Conservation (phyloP, 1,140 invertebrate genomes). For the Drosophila neocordata region DNA sequence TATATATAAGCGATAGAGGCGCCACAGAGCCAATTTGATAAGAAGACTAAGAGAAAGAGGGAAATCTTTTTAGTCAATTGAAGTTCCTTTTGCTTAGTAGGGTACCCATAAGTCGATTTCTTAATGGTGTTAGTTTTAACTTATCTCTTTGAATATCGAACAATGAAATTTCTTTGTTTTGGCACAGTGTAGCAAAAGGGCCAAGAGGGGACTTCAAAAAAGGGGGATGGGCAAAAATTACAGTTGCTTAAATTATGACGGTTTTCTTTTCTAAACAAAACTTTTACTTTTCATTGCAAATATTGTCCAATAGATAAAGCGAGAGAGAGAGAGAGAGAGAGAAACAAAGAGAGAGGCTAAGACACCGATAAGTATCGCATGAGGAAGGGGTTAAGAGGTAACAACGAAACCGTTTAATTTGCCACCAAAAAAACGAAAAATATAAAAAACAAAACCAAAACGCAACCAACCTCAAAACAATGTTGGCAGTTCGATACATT, state of each 20-base stretch:
- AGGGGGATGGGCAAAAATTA: not conserved
- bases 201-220: not conserved
- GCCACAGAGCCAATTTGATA: too few species aligned
- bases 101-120: not conserved
- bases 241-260: constrained; percentile 2
- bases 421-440: constrained; percentile 9
- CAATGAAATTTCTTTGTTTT: constrained; percentile 11
- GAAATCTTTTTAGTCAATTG: too few species aligned
- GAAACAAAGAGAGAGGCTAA: not conserved
- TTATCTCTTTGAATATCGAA: constrained; percentile 13
- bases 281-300: constrained; percentile 16
- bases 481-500: constrained; percentile 14
- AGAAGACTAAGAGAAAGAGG: too few species aligned
- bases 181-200: not conserved
- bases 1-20: too few species aligned
- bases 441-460: not conserved
- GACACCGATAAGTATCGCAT: too few species aligned
- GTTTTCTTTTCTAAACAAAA: constrained; percentile 2
- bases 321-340: not conserved
- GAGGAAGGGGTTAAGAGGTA: not conserved
- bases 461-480: constrained; percentile 6
- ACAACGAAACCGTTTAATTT: constrained; percentile 15
- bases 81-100: too few species aligned
- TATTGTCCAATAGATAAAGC: not conserved
- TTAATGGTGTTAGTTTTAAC: not conserved